Percentiles rank a stretch among this genome's conserved stretches.
These are phyloP conservation scores for Melikaiella ostensackeni DNA, from an alignment of 2,888 invertebrate species.

Conservation along the genomic window DNA sequence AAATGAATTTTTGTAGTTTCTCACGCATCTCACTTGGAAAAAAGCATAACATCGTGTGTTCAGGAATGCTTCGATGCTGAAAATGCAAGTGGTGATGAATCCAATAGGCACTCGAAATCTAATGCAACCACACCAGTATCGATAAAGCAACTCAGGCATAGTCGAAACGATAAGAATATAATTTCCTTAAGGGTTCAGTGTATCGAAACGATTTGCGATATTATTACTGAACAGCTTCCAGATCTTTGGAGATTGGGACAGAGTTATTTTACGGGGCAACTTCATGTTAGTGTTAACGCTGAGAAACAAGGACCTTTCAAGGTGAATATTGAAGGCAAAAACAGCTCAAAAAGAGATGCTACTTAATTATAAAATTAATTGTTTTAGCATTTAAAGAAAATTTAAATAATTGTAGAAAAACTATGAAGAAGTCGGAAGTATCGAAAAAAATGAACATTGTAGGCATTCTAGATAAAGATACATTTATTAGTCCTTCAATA, in stretches of 20 bases:
- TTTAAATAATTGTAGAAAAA: background rate
- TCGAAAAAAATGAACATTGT: no score
- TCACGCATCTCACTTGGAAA: constrained; percentile 71
- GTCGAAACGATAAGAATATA: constrained; percentile 72
- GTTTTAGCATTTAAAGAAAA: background rate
- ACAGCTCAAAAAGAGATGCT: background rate
- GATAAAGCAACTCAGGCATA: constrained; percentile 63
- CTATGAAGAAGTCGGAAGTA: background rate
- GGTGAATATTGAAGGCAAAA: background rate
- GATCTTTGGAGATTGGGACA: constrained; percentile 98
- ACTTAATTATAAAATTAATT: background rate
- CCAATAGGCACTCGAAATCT: constrained; percentile 60
- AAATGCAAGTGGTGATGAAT: constrained; percentile 61
- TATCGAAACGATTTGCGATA: constrained; percentile 88
- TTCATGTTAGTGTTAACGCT: constrained; percentile 85
- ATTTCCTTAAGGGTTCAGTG: constrained; percentile 86
- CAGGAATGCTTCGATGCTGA: constrained; percentile 69
- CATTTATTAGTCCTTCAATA: no score
- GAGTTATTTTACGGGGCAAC: constrained; percentile 94
- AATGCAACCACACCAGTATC: constrained; percentile 58
- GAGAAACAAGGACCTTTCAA: constrained; percentile 85
- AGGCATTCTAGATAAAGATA: no score
- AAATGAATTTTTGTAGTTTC: constrained; percentile 63
- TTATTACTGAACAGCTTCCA: constrained; percentile 87
- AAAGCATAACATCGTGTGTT: constrained; percentile 67